Percentiles rank a stretch among this genome's conserved stretches.
These are phyloP conservation scores for Catharus bicknelli DNA, from an alignment of 2,113 vertebrate genomes.

Conservation along the genomic window DNA sequence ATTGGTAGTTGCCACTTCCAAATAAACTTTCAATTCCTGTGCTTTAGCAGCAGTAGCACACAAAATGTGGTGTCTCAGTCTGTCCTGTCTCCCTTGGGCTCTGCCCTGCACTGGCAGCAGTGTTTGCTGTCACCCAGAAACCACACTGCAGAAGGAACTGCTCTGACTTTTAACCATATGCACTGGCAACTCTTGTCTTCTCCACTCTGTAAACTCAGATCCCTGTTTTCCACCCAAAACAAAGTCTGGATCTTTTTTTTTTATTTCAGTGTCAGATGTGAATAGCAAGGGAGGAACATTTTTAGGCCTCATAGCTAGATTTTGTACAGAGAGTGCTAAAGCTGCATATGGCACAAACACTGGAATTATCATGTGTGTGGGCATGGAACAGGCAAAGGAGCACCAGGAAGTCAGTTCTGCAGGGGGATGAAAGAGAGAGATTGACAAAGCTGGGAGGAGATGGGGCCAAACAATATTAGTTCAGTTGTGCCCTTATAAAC, in stretches of 20 bases:
- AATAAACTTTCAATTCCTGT: neutral
- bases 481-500: neutral
- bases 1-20: neutral
- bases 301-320: neutral
- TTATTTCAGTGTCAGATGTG: neutral
- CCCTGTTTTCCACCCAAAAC: neutral
- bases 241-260: neutral
- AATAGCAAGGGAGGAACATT: neutral
- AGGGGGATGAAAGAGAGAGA: rapidly evolving
- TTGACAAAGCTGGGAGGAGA: neutral
- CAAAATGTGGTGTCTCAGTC: neutral
- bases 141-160: rapidly evolving
- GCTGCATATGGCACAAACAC: neutral
- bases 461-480: neutral
- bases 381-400: neutral
- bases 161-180: neutral
- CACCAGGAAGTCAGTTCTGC: neutral
- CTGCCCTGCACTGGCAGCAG: neutral
- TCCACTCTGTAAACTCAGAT: neutral
- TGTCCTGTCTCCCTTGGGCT: neutral
- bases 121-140: neutral
- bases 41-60: neutral
- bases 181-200: neutral
- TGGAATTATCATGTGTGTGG: neutral
- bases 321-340: neutral